Evolutionary conservation across 92 coral and sea anemone genomes (phyloP), one percentile per base, ranked within the genome.

Genomic region (Blastomussa wellsi): DNA sequence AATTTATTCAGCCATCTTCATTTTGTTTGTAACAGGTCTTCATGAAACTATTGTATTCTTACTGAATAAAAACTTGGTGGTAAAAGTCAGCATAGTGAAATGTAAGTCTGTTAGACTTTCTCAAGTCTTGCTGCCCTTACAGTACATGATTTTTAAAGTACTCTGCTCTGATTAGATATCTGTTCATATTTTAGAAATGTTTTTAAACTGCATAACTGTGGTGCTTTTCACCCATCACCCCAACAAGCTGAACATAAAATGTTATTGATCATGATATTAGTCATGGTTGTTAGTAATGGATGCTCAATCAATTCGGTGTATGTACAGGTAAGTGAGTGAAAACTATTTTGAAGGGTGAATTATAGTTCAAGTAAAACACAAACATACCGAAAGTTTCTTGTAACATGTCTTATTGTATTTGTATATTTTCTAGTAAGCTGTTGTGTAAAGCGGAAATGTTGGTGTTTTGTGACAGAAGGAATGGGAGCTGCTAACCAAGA

Each of bases 401-500:
- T 19, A 32, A 19, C 16, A 80, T 53, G 2, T 32, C 49, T 44
- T 44, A 0, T 44, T 44, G n/a, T n/a, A n/a, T 20, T 13, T 32
- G 44, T 74, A 17, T 31, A 26, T 16, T 64, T 60, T 88, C 68
- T 81, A 97, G 99, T 97, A 80, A 90, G 84, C 82, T 97, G 99
- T 90, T 97, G 99, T 87, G 99, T 93, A 22, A 97, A 97, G 78
- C 88, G 93, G 31, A 97, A 94, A 74, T 97, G 99, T 77, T 97
- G 99, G 99, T 95, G 98, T 89, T 97, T 97, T 88, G 96, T 95
- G 13, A 94, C 94, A 1, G 99, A 97, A 84, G 99, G 99, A 76
- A 97, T 97, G 99, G 98, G 98, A 38, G 98, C 98, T 47, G 99
- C 99, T 13, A 95, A 93, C 82, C 99, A 97, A 66, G 98, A 97